Evolutionary conservation across 2,888 invertebrate genomes (phyloP).

Genomic region (Sussaba pulchella): DNA sequence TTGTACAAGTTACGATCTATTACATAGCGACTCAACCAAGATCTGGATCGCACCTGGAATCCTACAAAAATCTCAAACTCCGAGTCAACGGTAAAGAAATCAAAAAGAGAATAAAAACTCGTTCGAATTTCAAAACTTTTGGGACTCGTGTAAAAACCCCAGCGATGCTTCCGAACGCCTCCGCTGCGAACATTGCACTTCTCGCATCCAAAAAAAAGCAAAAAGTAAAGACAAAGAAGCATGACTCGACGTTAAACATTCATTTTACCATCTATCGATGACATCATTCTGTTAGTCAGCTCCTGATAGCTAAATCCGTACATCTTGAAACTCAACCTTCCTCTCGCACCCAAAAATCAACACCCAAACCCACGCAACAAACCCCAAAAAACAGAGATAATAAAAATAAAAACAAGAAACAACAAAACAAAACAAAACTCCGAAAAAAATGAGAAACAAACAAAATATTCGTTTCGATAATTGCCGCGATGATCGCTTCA

Average conservation of each 20-base stretch:
- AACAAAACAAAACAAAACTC: background rate
- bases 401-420: background rate
- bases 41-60: no score
- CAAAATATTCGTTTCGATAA: background rate
- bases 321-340: slow-evolving; percentile 84
- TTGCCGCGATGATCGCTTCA: background rate
- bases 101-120: no score
- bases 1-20: no score
- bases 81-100: no score
- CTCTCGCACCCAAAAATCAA: slow-evolving; percentile 26
- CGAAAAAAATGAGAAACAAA: background rate
- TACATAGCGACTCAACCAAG: no score
- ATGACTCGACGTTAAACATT: slow-evolving; percentile 8
- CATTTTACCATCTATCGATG: slow-evolving; percentile 91
- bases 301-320: slow-evolving; percentile 89
- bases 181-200: no score
- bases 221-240: background rate
- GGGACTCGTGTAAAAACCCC: no score
- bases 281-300: slow-evolving; percentile 89
- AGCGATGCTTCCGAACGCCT: no score
- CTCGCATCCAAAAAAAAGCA: background rate
- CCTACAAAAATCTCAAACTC: no score
- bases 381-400: background rate
- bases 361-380: background rate
- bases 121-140: background rate